Percentiles rank a stretch among this genome's conserved stretches.
Evolutionary conservation across 2,113 vertebrate genomes (phyloP).

Genomic region (Mellivora capensis): DNA sequence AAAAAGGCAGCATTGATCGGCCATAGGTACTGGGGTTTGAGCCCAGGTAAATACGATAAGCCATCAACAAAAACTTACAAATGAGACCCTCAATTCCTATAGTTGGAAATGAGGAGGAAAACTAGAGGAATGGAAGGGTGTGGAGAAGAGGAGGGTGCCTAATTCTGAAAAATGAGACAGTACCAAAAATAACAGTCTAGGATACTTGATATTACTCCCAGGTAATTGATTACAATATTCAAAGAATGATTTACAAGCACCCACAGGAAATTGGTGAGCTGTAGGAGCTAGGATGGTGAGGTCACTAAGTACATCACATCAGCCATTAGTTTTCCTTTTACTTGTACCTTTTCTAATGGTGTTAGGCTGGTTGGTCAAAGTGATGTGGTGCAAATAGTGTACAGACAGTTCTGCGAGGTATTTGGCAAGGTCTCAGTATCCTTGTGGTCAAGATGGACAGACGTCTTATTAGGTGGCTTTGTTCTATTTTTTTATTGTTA

Average conservation of each 20-base stretch:
- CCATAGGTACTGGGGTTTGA: neutral
- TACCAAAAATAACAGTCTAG: neutral
- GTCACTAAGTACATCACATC: conserved; percentile 24
- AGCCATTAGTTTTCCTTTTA: neutral
- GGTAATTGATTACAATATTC: neutral
- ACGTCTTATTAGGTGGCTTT: neutral
- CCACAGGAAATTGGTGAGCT: conserved; percentile 23
- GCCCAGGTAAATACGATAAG: neutral
- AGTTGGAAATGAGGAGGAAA: neutral
- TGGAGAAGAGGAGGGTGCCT: neutral
- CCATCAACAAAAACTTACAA: neutral
- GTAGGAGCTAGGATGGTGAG: neutral
- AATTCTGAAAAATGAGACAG: conserved; percentile 5
- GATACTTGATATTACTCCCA: neutral
- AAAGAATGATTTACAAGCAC: conserved; percentile 3
- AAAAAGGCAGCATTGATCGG: neutral
- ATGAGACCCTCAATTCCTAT: neutral
- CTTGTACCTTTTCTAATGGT: neutral
- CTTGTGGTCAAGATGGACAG: neutral
- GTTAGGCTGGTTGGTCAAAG: conserved; percentile 46
- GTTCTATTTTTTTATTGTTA: neutral
- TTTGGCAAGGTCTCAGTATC: conserved; percentile 48
- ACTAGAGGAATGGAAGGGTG: neutral
- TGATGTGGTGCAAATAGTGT: neutral
- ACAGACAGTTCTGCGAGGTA: neutral